These are phyloP conservation scores for Pogonocichla stellata DNA, from an alignment of 2,113 vertebrate species.

Conservation along the genomic window DNA sequence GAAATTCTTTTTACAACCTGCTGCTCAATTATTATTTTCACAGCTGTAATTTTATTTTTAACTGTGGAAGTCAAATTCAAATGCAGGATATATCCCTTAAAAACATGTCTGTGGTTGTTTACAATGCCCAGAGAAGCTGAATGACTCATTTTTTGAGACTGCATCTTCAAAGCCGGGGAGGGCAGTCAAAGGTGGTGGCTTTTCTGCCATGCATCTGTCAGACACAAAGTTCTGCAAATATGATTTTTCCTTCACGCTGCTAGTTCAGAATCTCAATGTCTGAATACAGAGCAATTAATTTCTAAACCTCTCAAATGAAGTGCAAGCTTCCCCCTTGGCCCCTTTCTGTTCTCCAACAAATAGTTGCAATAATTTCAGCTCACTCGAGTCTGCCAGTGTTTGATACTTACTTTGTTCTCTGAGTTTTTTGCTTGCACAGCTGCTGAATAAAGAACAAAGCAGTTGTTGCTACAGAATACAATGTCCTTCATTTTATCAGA, in stretches of 20 bases:
- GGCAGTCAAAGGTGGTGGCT: background rate
- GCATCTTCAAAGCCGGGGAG: background rate
- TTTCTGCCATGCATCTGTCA: background rate
- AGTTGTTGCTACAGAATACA: slow-evolving; percentile 94
- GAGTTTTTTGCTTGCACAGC: slow-evolving; percentile 73
- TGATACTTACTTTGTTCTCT: slow-evolving; percentile 76
- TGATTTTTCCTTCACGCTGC: background rate
- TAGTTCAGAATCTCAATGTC: background rate
- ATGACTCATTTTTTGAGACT: background rate
- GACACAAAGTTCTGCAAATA: background rate
- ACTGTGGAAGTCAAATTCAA: background rate
- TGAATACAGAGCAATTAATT: background rate
- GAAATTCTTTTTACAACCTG: background rate
- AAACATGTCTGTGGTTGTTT: background rate
- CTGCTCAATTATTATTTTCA: background rate
- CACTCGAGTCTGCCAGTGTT: background rate
- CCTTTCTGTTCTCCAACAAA: background rate
- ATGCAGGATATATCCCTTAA: background rate
- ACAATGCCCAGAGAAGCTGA: background rate
- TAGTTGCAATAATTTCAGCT: background rate
- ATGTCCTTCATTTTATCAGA: slow-evolving; percentile 78
- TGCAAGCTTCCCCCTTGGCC: background rate
- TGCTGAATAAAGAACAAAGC: slow-evolving; percentile 84
- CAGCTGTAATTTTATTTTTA: background rate
- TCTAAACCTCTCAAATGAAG: background rate